Base-by-base conservation (phyloP, 2,113 vertebrate species). In the Entosphenus tridentatus region DNA sequence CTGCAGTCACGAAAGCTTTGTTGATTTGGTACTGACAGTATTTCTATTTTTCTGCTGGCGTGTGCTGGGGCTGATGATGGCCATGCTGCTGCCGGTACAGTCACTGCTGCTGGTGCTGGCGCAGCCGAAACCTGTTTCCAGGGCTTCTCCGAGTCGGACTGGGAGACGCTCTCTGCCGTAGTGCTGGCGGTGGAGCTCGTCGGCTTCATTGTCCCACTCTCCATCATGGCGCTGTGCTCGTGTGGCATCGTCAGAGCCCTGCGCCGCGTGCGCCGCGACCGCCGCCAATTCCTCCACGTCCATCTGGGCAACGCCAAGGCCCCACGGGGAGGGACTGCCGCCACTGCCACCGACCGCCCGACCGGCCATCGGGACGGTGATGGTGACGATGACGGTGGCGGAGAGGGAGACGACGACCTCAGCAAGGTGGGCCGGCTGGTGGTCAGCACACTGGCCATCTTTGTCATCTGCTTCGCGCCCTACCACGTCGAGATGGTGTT, bases 391-490 rank as follows among this genome's bases (percentile, higher is more conserved):
- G 39, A 39, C 39, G 6, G 39, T 5, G 39, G 39, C 39, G 39
- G 39, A 39, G 39, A 39, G 39, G 6, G 39, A 5, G 39, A 39
- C 6, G 39, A 39, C 39, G 39, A 39, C 39, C 39, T 39, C 39
- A 39, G 39, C 39, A 39, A 39, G 39, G 39, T 39, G 39, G 39
- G 39, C 68, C 78, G 77, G 69, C 78, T 85, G 57, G 80, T 85
- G 54, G 65, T 81, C 73, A 78, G 76, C 75, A 85, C 80, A n/a
- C 75, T 83, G 13, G 71, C 79, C 70, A 85, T 85, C 75, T 85
- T 83, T 70, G 76, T 85, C 67, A 77, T 83, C 74, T 85, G 82
- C 75, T 84, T 85, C 55, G 79, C 82, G 57, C 83, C 83, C 59
- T 85, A 85, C 72, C 84, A 85, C 70, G 67, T 76, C 54, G 78